A percentile compares a stretch with the other conserved stretches of the same genome.
Evolutionary conservation across 1,140 invertebrate genomes (phyloP).

Genomic region (Formica selysi): DNA sequence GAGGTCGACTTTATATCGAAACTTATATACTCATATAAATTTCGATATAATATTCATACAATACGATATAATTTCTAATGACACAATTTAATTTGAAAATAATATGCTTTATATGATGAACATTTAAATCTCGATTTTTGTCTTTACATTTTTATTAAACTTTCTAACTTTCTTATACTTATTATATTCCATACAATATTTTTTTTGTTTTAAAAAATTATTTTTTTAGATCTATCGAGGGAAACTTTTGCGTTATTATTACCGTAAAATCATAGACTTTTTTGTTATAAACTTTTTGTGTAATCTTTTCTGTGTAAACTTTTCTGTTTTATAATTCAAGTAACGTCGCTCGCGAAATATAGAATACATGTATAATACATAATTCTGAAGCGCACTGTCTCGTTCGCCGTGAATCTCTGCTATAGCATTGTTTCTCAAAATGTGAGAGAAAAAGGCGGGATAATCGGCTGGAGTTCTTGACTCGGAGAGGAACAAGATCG

Average conservation of each 20-base stretch:
- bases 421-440: constrained; percentile 25
- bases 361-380: no score
- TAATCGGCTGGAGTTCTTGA: constrained; percentile 52
- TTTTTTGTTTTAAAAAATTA: not conserved
- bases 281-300: no score
- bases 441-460: not conserved
- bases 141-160: not conserved
- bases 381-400: not conserved
- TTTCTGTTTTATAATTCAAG: not conserved
- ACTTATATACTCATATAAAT: not conserved
- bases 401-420: constrained; percentile 8
- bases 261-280: no score
- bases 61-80: not conserved
- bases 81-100: not conserved
- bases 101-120: not conserved
- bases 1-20: constrained; percentile 4
- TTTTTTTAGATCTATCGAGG: not conserved
- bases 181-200: not conserved
- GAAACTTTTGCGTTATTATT: not conserved
- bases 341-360: not conserved
- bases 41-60: not conserved
- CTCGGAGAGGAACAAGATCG: constrained; percentile 38
- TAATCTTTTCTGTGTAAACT: not conserved
- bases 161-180: not conserved
- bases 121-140: not conserved